Conservation (phyloP, 2,888 invertebrate species). For the Aethes cnicana region DNA sequence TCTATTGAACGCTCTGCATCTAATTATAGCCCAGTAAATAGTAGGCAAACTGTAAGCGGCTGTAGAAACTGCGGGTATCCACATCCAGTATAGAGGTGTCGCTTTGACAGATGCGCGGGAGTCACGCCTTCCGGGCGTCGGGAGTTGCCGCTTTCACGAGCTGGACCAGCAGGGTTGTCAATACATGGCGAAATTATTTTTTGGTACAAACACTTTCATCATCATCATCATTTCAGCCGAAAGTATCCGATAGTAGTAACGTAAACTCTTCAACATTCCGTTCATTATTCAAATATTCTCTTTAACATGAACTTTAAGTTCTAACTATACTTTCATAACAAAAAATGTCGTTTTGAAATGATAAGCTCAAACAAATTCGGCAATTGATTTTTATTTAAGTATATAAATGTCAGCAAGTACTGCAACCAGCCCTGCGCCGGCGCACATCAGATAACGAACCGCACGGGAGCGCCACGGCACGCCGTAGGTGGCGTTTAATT, state of each 20-base stretch:
- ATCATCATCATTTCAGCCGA: no score
- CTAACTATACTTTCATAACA: no score
- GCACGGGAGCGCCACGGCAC: slow-evolving; percentile 32
- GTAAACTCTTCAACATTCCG: no score
- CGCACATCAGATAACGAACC: slow-evolving; percentile 42
- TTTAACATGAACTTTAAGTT: no score
- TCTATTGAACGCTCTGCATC: no score
- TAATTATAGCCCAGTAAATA: no score
- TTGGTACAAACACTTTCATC: background rate
- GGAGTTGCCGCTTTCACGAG: slow-evolving; percentile 11
- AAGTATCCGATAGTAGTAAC: no score
- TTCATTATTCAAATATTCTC: no score
- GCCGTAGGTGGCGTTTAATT: slow-evolving; percentile 49
- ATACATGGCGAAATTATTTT: background rate
- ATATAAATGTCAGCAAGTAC: background rate
- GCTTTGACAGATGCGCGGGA: slow-evolving; percentile 12
- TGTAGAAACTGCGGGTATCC: background rate
- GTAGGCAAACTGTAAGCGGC: no score
- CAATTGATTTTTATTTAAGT: no score
- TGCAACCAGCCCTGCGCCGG: slow-evolving; percentile 34
- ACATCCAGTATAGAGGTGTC: background rate
- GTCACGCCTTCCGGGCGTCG: slow-evolving; percentile 3
- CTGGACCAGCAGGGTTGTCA: background rate
- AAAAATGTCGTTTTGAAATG: no score
- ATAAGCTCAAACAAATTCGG: no score